Base-by-base conservation (phyloP, 2,113 vertebrate genomes). In the Pygoscelis antarcticus region DNA sequence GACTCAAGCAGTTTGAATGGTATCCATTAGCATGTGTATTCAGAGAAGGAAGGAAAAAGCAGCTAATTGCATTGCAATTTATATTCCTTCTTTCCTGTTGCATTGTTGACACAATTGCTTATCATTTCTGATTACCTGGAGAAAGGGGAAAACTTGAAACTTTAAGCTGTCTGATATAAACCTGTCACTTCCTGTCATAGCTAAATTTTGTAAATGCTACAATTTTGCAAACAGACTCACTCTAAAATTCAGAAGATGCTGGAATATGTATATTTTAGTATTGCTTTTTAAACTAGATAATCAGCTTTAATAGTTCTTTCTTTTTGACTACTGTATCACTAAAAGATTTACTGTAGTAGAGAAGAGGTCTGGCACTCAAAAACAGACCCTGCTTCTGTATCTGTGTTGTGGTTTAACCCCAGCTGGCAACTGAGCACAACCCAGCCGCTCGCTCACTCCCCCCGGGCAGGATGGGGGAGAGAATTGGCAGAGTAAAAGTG, bases 51-150 rank as follows among this genome's bases (percentile, higher is more conserved):
- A 92, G 42, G 57, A 76, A 78, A 92, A 89, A 91, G 25, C 44
- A 74, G n/a, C 82, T 97, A 97, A 98, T 92, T 97, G 65, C 84
- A 92, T 42, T 82, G 92, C 92, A 97, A 97, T 98, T 98, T 96
- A 95, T 91, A 87, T 42, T 95, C 32, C 64, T 90, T 62, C 77
- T 84, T 93, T 91, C 89, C 69, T 78, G 57, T 65, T 83, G 88
- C 71, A 88, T 86, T 97, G 93, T 89, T 93, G 81, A 78, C 89
- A 92, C 93, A 95, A 97, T 90, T 96, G 88, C 77, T 95, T 71
- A 65, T 91, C n/a, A 12, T 77, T 95, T 95, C 89, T 97, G 93
- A 96, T 97, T 97, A 97, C 76, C 93, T 91, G 87, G 92, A 87
- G 84, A 92, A 96, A 76, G 55, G 40, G 40, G 64, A 60, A 61